These are phyloP conservation scores for Corbicula japonica DNA, from an alignment of 2,888 invertebrate species.

Conservation along the genomic window DNA sequence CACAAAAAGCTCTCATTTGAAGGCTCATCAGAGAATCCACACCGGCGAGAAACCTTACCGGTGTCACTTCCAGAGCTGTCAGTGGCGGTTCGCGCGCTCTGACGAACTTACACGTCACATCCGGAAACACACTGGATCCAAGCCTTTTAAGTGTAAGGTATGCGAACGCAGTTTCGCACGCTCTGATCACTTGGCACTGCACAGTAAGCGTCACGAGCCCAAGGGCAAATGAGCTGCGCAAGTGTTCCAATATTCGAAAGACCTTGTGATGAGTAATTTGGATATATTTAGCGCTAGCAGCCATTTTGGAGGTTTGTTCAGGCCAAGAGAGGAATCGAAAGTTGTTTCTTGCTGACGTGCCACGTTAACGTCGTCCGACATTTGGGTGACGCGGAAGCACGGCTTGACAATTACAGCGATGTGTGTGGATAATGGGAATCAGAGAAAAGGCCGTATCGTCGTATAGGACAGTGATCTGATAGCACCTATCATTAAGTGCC, in stretches of 20 bases:
- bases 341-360: no score
- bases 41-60: slow-evolving; percentile 93
- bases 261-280: no score
- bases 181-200: slow-evolving; percentile 89
- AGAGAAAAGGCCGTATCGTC: no score
- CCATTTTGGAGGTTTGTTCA: no score
- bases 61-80: slow-evolving; percentile 88
- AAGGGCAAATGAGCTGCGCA: slow-evolving; percentile 88
- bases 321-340: no score
- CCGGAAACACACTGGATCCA: slow-evolving; percentile 89
- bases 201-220: slow-evolving; percentile 91
- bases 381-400: no score
- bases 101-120: slow-evolving; percentile 89
- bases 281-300: no score
- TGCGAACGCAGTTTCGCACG: slow-evolving; percentile 89
- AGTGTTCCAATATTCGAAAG: slow-evolving; percentile 9
- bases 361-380: no score
- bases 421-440: no score
- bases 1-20: slow-evolving; percentile 98
- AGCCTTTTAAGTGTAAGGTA: slow-evolving; percentile 89
- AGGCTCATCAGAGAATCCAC: slow-evolving; percentile 99
- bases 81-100: slow-evolving; percentile 89
- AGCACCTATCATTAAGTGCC: no score
- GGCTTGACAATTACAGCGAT: no score
- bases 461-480: no score